Conservation (phyloP, 2,113 vertebrate species). For the Verasper variegatus region DNA sequence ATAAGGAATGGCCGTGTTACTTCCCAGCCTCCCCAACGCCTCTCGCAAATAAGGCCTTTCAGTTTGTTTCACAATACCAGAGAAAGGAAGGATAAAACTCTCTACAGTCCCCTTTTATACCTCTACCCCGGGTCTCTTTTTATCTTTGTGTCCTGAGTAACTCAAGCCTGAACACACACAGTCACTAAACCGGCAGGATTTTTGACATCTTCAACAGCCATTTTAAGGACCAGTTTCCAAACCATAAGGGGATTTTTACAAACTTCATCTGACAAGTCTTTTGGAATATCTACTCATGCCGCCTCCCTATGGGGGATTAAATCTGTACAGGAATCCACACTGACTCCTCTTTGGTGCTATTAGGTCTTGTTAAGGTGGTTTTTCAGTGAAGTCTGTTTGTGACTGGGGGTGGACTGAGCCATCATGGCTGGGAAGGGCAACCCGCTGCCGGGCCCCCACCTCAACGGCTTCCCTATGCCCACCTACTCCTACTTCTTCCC, state of each 20-base stretch:
- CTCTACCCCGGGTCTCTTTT: conserved; percentile 28
- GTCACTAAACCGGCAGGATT: conserved; percentile 48
- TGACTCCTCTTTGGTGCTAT: conserved; percentile 41
- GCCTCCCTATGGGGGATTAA: conserved; percentile 74
- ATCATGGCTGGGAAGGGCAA: conserved; percentile 97
- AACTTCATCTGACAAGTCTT: neutral
- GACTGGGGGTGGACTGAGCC: conserved; percentile 69
- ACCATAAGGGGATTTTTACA: conserved; percentile 21
- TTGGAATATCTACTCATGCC: conserved; percentile 65
- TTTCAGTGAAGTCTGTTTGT: conserved; percentile 31
- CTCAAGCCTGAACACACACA: conserved; percentile 48
- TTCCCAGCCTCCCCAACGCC: conserved; percentile 52
- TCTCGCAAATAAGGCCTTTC: conserved; percentile 71
- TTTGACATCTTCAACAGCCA: conserved; percentile 31
- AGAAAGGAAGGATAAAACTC: conserved; percentile 65
- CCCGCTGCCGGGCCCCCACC: conserved; percentile 87
- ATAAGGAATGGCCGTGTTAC: conserved; percentile 67
- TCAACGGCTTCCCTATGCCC: conserved; percentile 92
- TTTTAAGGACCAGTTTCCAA: conserved; percentile 42
- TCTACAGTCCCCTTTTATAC: conserved; percentile 39
- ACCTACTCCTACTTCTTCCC: conserved; percentile 98
- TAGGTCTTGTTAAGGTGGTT: neutral
- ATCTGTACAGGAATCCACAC: conserved; percentile 41
- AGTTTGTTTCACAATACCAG: conserved; percentile 54
- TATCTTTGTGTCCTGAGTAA: conserved; percentile 57